Conservation (phyloP, 2,113 vertebrate species). For the Corvus cornix region DNA sequence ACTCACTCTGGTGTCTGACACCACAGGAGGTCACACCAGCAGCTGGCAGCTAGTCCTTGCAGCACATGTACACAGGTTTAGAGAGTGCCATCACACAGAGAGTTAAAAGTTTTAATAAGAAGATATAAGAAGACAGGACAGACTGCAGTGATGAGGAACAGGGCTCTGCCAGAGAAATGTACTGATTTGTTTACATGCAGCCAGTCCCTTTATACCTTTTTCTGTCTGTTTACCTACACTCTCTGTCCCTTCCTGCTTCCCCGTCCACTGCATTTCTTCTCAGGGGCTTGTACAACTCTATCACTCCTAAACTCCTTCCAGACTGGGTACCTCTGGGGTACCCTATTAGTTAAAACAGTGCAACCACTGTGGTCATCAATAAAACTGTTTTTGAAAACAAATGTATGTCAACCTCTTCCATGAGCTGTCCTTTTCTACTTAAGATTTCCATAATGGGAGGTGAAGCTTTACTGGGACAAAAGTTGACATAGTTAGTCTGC, state of each 20-base stretch:
- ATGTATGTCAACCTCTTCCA: not conserved
- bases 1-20: not conserved
- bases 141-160: not conserved
- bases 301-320: not conserved
- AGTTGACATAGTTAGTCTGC: not conserved
- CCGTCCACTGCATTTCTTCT: not conserved
- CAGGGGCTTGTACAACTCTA: not conserved
- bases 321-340: not conserved
- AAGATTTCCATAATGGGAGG: not conserved
- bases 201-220: not conserved
- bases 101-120: not conserved
- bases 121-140: not conserved
- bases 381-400: not conserved
- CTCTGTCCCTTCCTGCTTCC: not conserved
- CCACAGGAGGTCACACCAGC: not conserved
- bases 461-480: not conserved
- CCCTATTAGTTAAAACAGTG: not conserved
- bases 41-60: not conserved
- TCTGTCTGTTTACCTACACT: not conserved
- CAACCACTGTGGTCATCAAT: not conserved
- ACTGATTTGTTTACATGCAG: not conserved
- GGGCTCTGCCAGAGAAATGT: not conserved
- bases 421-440: not conserved
- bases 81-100: not conserved
- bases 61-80: accelerated